Percentiles rank a stretch among this genome's conserved stretches.
These are phyloP conservation scores for Sebastes paucispinis DNA, from an alignment of 2,797 vertebrate species.

Conservation along the genomic window DNA sequence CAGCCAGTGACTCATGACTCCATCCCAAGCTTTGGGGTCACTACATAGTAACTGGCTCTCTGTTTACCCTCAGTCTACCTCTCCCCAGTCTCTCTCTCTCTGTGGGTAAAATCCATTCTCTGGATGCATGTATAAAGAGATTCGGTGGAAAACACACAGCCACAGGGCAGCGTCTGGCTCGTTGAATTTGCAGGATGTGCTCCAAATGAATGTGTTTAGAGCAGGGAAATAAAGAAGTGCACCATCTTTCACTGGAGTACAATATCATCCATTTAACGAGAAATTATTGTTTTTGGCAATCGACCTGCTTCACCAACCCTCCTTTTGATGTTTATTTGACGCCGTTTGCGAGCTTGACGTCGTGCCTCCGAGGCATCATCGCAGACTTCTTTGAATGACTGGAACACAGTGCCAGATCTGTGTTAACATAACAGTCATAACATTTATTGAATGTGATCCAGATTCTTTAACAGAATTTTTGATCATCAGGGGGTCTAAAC, in stretches of 20 bases:
- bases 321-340: conserved; percentile 52
- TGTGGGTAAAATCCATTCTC: conserved; percentile 14
- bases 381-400: conserved; percentile 28
- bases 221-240: background rate
- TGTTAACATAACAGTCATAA: conserved; percentile 1
- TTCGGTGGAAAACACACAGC: conserved; percentile 28
- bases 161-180: conserved; percentile 22
- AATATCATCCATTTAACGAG: conserved; percentile 36
- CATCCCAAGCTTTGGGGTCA: conserved; percentile 61
- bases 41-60: conserved; percentile 37
- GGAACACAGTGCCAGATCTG: background rate
- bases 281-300: conserved; percentile 19
- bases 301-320: conserved; percentile 35
- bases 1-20: conserved; percentile 65
- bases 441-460: conserved; percentile 12
- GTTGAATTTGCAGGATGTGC: conserved; percentile 34
- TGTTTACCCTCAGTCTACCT: conserved; percentile 62
- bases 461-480: conserved; percentile 7
- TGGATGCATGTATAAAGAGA: background rate
- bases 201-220: conserved; percentile 47
- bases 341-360: conserved; percentile 24
- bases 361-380: conserved; percentile 13
- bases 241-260: background rate
- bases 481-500: background rate
- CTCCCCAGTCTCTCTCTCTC: background rate